phyloP scores from a whole-genome alignment of 2,113 vertebrate genomes.

The Theristicus caerulescens region DNA sequence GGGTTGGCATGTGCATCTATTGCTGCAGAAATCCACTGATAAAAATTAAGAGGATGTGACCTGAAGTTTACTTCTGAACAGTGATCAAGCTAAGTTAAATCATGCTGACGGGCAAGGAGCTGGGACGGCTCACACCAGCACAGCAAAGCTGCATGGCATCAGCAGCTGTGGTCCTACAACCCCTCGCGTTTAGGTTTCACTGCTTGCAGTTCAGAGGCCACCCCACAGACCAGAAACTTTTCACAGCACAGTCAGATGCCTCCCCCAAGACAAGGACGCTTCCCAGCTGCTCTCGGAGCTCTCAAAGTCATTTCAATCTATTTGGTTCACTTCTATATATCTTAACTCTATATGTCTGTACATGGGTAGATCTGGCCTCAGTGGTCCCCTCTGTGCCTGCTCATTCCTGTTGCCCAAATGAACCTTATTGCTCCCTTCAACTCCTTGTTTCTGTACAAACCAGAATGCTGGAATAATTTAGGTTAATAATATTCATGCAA shows the following conservation, averaged over 20 bases:
- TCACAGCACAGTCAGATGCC: not conserved
- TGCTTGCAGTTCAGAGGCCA: not conserved
- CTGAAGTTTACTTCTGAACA: not conserved
- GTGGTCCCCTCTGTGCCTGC: not conserved
- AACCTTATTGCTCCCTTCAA: not conserved
- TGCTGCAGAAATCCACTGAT: not conserved
- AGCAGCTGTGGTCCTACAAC: accelerated
- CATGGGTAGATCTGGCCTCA: not conserved
- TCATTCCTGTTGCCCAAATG: not conserved
- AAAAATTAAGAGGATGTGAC: not conserved
- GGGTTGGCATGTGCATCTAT: not conserved
- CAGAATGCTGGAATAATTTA: not conserved
- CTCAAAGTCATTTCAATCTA: not conserved
- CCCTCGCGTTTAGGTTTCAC: not conserved
- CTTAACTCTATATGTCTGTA: not conserved
- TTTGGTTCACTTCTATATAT: not conserved
- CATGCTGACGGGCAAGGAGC: not conserved
- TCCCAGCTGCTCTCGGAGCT: not conserved
- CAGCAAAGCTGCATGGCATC: not conserved
- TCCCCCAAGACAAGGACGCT: accelerated
- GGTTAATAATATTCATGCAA: not conserved
- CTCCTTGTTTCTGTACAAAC: not conserved
- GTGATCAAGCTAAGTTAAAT: not conserved
- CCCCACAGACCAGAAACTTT: not conserved
- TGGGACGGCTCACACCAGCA: not conserved